These are phyloP conservation scores for Pelobates fuscus DNA, from an alignment of 2,113 vertebrate genomes.

Conservation along the genomic window DNA sequence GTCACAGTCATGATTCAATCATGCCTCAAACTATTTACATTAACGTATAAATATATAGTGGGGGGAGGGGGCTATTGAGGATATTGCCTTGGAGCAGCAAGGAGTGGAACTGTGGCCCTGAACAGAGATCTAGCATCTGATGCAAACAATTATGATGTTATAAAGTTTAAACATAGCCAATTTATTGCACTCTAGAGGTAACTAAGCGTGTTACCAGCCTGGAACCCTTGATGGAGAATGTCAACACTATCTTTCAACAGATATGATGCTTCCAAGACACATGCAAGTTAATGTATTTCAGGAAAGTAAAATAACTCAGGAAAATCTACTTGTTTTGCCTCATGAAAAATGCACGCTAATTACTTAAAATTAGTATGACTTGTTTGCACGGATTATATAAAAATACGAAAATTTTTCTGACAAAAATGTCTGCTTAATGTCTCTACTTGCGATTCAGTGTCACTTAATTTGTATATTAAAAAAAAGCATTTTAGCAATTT, in stretches of 20 bases:
- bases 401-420: background rate
- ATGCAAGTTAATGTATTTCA: conserved; percentile 22
- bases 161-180: conserved; percentile 25
- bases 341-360: conserved; percentile 22
- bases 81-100: no score
- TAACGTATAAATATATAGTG: no score
- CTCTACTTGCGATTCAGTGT: background rate
- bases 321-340: conserved; percentile 47
- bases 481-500: background rate
- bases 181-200: conserved; percentile 32
- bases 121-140: background rate
- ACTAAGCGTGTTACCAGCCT: conserved; percentile 36
- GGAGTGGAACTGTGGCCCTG: no score
- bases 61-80: no score
- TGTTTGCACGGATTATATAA: conserved; percentile 39
- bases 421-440: background rate
- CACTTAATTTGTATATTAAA: background rate
- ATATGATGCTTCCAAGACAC: conserved; percentile 31
- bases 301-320: conserved; percentile 28
- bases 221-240: conserved; percentile 37
- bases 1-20: no score
- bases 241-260: conserved; percentile 40
- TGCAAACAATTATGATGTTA: conserved; percentile 30
- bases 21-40: no score
- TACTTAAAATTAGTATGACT: conserved; percentile 18